Evolutionary conservation across 2,113 vertebrate genomes (phyloP).

Genomic region (Channa argus): DNA sequence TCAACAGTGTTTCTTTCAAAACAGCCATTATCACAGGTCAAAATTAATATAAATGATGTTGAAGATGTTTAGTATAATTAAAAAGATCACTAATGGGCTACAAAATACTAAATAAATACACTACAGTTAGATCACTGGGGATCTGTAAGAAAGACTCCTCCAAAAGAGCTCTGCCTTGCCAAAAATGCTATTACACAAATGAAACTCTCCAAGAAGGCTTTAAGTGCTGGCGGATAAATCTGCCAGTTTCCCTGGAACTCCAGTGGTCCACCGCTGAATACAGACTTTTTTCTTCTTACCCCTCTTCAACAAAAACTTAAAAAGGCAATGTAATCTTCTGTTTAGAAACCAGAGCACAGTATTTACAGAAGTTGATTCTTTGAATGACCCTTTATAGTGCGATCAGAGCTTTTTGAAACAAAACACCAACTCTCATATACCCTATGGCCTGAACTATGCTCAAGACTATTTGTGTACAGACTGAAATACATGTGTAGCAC

Average conservation of each 20-base stretch:
- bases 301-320: not conserved
- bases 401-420: not conserved
- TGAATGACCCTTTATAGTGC: not conserved
- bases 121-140: slow-evolving; percentile 61
- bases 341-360: not conserved
- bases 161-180: slow-evolving; percentile 46
- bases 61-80: slow-evolving; percentile 36
- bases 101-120: slow-evolving; percentile 16
- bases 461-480: too few species aligned
- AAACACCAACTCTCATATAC: not conserved
- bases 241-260: slow-evolving; percentile 22
- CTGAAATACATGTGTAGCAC: too few species aligned
- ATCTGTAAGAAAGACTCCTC: slow-evolving; percentile 40
- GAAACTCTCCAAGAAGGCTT: slow-evolving; percentile 54
- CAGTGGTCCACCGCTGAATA: not conserved
- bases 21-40: slow-evolving; percentile 14
- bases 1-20: slow-evolving; percentile 42
- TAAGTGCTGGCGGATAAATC: slow-evolving; percentile 49
- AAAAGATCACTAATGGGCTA: slow-evolving; percentile 45
- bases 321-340: not conserved
- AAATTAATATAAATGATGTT: slow-evolving; percentile 28
- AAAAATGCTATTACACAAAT: slow-evolving; percentile 72
- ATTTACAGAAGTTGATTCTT: not conserved
- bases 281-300: not conserved
- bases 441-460: too few species aligned